phyloP scores from a whole-genome alignment of 2,797 vertebrate species.

The Gouania willdenowi region DNA sequence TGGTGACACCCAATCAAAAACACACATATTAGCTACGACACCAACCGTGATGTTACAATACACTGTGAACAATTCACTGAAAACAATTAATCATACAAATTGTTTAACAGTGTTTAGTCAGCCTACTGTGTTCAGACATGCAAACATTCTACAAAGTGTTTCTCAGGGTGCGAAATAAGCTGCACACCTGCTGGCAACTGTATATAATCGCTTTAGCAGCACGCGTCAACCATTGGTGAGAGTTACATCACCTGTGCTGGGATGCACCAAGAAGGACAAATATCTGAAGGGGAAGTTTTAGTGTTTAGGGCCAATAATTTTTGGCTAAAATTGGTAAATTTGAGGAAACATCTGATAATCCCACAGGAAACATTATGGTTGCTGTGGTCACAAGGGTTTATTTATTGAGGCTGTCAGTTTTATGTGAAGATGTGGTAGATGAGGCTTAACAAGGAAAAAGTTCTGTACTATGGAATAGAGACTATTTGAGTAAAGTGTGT shows the following conservation, averaged over 20 bases:
- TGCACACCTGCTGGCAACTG: slow-evolving; percentile 8
- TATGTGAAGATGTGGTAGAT: slow-evolving; percentile 50
- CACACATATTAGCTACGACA: too few species aligned
- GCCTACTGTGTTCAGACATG: slow-evolving; percentile 7
- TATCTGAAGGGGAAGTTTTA: slow-evolving; percentile 30
- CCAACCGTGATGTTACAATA: too few species aligned
- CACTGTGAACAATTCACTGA: slow-evolving; percentile 19
- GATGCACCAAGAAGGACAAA: slow-evolving; percentile 30
- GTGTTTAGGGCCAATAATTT: slow-evolving; percentile 28
- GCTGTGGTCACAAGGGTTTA: slow-evolving; percentile 48
- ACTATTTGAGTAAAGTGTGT: too few species aligned
- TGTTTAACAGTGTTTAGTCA: slow-evolving; percentile 7
- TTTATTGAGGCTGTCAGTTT: slow-evolving; percentile 33
- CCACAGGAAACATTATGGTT: slow-evolving; percentile 51
- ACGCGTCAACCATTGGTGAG: slow-evolving; percentile 8
- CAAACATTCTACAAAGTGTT: slow-evolving; percentile 11
- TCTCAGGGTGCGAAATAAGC: slow-evolving; percentile 3
- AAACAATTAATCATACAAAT: slow-evolving; percentile 16
- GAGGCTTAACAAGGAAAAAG: slow-evolving; percentile 45
- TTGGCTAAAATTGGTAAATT: slow-evolving; percentile 36
- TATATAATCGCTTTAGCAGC: slow-evolving; percentile 3
- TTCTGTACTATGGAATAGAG: slow-evolving; percentile 25
- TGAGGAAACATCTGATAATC: slow-evolving; percentile 61
- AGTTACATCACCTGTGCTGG: slow-evolving; percentile 16
- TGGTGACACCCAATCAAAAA: too few species aligned